Evolutionary conservation across 2,888 invertebrate genomes (phyloP), one percentile per base, ranked within the genome.

Genomic region (Tetramorium bicarinatum): DNA sequence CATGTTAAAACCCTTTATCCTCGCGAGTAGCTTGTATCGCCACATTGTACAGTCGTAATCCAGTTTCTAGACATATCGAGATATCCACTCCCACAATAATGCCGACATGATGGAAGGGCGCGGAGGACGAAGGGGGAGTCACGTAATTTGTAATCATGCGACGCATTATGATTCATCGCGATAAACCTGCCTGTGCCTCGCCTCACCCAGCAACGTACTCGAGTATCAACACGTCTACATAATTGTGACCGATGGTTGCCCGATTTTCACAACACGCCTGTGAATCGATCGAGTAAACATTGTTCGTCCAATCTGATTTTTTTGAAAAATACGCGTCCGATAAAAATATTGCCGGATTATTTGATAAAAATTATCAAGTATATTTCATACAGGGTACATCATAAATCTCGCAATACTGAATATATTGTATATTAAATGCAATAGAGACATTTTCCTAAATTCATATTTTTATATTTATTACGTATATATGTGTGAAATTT

Each of bases 81-180:
- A 88, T 75, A 83, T 62, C 71, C 82, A 83, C 85, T 85, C 77
- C 76, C 64, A 75, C 81, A 75, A 77, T 88, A 90, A 90, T 83
- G 75, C 84, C 86, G 85, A 90, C 79, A 84, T 90, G 86, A 76
- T 66, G 38, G 76, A 76, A 66, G 38, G 18, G 38, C 25, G 34
- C 61, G 34, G 21, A 34, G 67, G 52, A 88, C 49, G 41, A 86
- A 82, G 82, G 82, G 59, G 76, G 59, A 44, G 82, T 67, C 83
- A 84, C 83, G 88, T 89, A 89, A 90, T 88, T 85, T 86, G 88
- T 89, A 89, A 89, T 89, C 90, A 83, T 72, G 66, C 66, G 86
- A 83, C 71, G 85, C 86, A 90, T 89, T 89, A 90, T 89, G 89
- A 89, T 89, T 88, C 86, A 89, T 72, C 62, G 66, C 87, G 87